A percentile compares a stretch with the other conserved stretches of the same genome.
Conservation (phyloP, 2,888 invertebrate genomes). For the Hirtodrosophila trivittata region DNA sequence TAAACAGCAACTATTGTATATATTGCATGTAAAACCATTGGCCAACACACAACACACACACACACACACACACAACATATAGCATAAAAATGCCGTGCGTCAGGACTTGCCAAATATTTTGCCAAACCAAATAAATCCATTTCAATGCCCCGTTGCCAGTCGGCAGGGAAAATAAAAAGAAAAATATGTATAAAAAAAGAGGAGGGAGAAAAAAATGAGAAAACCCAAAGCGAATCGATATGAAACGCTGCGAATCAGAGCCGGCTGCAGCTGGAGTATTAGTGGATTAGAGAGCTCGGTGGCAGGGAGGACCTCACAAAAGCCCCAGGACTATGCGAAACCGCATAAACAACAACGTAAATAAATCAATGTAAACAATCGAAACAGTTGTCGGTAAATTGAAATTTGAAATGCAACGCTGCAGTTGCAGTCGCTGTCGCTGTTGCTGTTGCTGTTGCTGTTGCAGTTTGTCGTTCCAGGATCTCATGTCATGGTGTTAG, state of each 20-base stretch:
- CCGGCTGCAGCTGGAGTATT: conserved; percentile 59
- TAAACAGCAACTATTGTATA: conserved; percentile 63
- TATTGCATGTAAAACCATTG: conserved; percentile 61
- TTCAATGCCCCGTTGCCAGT: conserved; percentile 53
- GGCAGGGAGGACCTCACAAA: conserved; percentile 15
- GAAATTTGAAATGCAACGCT: conserved; percentile 76
- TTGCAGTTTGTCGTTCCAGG: conserved; percentile 7
- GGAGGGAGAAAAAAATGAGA: conserved; percentile 3
- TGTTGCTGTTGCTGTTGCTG: conserved; percentile 12
- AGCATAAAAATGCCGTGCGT: conserved; percentile 56
- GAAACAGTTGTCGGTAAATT: conserved; percentile 80
- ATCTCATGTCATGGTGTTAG: conserved; percentile 1
- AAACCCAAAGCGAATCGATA: conserved; percentile 29
- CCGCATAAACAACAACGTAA: conserved; percentile 77
- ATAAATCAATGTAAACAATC: conserved; percentile 80
- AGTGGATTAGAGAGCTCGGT: conserved; percentile 61
- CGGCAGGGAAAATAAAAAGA: neutral
- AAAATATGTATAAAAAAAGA: conserved; percentile 6
- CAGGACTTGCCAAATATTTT: conserved; percentile 75
- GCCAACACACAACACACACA: conserved; percentile 30
- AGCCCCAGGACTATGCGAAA: conserved; percentile 53
- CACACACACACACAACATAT: conserved; percentile 1
- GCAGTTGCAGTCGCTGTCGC: conserved; percentile 35
- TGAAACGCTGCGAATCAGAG: conserved; percentile 54
- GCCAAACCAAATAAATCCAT: conserved; percentile 74